Conservation (phyloP, 2,113 vertebrate species). For the Recurvirostra avosetta region DNA sequence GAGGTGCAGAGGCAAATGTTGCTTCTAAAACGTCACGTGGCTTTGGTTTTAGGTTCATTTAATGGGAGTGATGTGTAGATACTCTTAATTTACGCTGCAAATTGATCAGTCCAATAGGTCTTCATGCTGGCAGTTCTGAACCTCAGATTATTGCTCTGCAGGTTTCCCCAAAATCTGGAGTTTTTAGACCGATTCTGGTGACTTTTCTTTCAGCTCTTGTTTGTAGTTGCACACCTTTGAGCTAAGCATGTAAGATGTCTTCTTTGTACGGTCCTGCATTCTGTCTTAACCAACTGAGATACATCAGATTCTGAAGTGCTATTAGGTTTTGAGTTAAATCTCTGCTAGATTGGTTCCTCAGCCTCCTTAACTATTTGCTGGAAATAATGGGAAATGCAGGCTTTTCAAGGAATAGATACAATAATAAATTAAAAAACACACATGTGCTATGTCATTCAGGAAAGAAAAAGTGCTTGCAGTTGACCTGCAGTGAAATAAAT, state of each 20-base stretch:
- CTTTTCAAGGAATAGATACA: background rate
- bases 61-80: background rate
- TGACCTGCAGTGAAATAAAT: background rate
- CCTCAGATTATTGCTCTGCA: background rate
- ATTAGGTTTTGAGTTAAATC: background rate
- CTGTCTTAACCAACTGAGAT: background rate
- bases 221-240: background rate
- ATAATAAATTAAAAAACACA: background rate
- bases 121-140: background rate
- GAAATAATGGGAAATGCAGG: background rate
- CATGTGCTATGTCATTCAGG: background rate
- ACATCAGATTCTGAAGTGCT: background rate
- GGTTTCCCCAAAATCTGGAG: background rate
- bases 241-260: background rate
- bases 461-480: background rate
- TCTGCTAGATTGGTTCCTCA: background rate
- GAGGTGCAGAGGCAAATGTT: background rate
- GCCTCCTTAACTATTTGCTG: background rate
- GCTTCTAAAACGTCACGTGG: background rate
- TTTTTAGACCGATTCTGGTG: background rate
- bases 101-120: background rate
- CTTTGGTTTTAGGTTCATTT: background rate
- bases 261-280: background rate
- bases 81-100: rapidly evolving
- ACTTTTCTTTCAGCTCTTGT: background rate